phyloP scores from a whole-genome alignment of 2,113 vertebrate genomes.

The Elephas maximus region DNA sequence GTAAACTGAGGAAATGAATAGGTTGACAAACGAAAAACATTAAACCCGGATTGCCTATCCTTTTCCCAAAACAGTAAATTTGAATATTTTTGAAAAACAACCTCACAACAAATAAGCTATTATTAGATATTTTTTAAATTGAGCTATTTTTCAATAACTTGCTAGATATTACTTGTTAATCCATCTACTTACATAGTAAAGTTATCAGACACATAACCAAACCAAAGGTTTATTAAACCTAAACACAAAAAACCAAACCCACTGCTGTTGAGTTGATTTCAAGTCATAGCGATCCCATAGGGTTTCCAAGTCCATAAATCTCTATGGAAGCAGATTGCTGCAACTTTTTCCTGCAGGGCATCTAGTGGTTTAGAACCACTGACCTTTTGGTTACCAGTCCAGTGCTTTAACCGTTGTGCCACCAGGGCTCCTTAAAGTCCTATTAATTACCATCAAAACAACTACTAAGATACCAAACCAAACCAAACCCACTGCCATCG shows the following conservation, averaged over 20 bases:
- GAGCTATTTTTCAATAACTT: slow-evolving; percentile 4
- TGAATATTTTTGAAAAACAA: slow-evolving; percentile 20
- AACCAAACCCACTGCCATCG: no score
- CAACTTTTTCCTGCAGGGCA: no score
- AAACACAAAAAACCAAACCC: no score
- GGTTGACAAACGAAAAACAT: background rate
- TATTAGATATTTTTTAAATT: background rate
- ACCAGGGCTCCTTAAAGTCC: background rate
- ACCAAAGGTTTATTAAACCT: background rate
- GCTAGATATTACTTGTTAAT: background rate
- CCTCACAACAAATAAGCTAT: background rate
- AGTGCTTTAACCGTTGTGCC: no score
- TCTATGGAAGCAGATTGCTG: no score
- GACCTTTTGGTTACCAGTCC: no score
- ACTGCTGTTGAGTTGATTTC: no score
- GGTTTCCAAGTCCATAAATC: no score
- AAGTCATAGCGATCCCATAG: no score
- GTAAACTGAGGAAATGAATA: slow-evolving; percentile 17
- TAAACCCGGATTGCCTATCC: background rate
- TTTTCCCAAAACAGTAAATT: background rate
- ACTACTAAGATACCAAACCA: background rate
- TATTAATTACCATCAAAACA: background rate
- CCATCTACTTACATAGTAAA: background rate
- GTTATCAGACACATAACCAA: background rate
- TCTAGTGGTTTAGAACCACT: no score